Evolutionary conservation across 92 coral and sea anemone genomes (phyloP), one percentile per base, ranked within the genome.

Genomic region (Palythoa grandis): DNA sequence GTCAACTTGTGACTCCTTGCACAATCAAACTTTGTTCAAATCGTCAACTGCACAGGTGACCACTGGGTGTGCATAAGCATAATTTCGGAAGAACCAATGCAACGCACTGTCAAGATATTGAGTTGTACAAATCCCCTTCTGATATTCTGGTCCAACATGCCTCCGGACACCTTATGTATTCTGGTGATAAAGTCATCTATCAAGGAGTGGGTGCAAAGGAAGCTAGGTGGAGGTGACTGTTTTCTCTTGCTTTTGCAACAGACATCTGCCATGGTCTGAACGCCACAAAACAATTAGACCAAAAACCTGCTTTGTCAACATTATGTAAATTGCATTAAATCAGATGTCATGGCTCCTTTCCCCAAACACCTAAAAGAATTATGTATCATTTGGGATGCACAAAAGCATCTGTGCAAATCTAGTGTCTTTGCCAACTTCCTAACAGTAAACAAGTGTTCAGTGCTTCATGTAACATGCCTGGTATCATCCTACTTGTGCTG

Each of bases 201-300:
- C 61, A 89, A 89, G 20, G 89, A 86, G 67, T 79, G 52, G 65
- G 92, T 89, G 12, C 89, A 89, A 72, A 74, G 66, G 82, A 89
- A 89, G 72, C 16, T 24, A 35, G 89, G 89, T 29, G 71, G 79
- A 14, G 85, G 83, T 52, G 89, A 79, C 86, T 86, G 70, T 73
- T 90, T 50, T 86, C 92, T 54, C 56, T 89, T 50, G 89, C 89
- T 39, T 71, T 89, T 80, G 89, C 92, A 22, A 89, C 87, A 39
- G 86, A 86, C 57, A 79, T 86, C 56, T 86, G 92, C 61, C 79
- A 79, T 74, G 89, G 87, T 60, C 73, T 86, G 38, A 86, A 89
- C 69, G 84, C 89, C 35, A 70, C 82, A 11, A 69, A 70, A 37
- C 79, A 86, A 77, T 11, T 89, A 79, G 86, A 76, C 83, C 89